These are phyloP conservation scores for Alosa sapidissima DNA, from an alignment of 2,797 vertebrate species.

Conservation along the genomic window DNA sequence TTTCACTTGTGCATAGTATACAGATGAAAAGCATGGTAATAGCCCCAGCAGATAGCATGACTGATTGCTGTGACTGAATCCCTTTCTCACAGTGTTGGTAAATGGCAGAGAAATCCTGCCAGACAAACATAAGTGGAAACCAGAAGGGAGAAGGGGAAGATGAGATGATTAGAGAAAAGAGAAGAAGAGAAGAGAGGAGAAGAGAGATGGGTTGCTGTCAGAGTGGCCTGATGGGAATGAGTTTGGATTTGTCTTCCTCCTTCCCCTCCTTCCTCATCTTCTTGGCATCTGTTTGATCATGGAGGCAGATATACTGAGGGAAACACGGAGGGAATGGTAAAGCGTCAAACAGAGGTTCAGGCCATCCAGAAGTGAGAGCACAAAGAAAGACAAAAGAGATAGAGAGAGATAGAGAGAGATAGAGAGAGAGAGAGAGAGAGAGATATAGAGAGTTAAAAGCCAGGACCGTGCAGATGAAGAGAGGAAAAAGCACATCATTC, in stretches of 20 bases:
- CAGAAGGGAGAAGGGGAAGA: background rate
- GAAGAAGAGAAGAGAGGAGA: background rate
- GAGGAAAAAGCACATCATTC: background rate
- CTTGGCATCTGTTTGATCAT: slow-evolving; percentile 35
- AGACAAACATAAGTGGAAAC: background rate
- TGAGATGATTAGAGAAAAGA: background rate
- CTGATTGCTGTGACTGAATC: slow-evolving; percentile 39
- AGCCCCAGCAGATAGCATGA: slow-evolving; percentile 38
- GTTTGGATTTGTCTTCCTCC: slow-evolving; percentile 16
- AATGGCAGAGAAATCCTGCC: slow-evolving; percentile 36
- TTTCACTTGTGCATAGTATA: background rate
- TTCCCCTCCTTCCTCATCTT: background rate
- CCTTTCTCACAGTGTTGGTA: slow-evolving; percentile 26
- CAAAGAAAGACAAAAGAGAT: background rate
- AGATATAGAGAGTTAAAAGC: background rate
- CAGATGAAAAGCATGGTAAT: slow-evolving; percentile 38
- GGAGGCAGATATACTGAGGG: background rate
- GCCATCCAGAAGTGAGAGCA: background rate
- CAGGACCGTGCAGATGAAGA: background rate
- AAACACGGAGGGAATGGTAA: background rate
- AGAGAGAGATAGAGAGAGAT: background rate
- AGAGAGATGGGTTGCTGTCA: slow-evolving; percentile 20
- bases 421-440: background rate
- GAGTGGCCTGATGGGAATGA: slow-evolving; percentile 35
- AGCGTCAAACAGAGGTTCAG: slow-evolving; percentile 6